Evolutionary conservation across 2,113 vertebrate species (phyloP), one percentile per base, ranked within the genome.

Genomic region (Pangasianodon gigas): DNA sequence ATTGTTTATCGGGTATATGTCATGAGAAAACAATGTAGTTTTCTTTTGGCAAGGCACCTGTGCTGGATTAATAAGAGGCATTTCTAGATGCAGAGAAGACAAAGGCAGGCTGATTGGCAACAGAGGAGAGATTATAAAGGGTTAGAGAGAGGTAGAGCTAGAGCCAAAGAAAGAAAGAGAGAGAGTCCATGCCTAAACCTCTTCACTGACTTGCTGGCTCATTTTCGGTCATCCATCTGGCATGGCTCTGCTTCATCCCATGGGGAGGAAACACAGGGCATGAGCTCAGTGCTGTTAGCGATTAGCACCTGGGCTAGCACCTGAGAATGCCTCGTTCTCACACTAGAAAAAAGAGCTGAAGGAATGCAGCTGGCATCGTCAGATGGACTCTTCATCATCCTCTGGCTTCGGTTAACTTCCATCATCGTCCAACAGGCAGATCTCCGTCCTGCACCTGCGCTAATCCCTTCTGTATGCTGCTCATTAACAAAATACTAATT

Each of bases 301-400:
- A 93, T 93, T 93, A 93, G 87, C 91, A 67, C 87, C 88, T 90
- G 87, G 89, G 89, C 83, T 89, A 90, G 69, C 87, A 92, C 92
- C 88, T 92, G 90, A 91, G 92, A 93, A 93, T 91, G 54, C 86
- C 26, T 89, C 65, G 86, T 82, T 60, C 92, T 87, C 51, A 82
- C 79, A 54, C 14, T 4, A 41, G 16, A 56, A 82, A 56, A 58
- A 58, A 56, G 19, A 32, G 32, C 41, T 44, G 60, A 44, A 32
- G 41, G 46, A 74, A 54, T 85, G 81, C 74, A 71, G 80, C 16
- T 65, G 77, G 54, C 41, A 62, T 16, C 1, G 56, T 44, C 71
- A 29, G 37, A 24, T 7, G 24, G 6, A 54, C 87, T 69, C 65
- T 56, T 71, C 19, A 54, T 84, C 37, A 88, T 83, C 62, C n/a